Conservation (phyloP, 2,888 invertebrate species). For the Drosophila cracens region DNA sequence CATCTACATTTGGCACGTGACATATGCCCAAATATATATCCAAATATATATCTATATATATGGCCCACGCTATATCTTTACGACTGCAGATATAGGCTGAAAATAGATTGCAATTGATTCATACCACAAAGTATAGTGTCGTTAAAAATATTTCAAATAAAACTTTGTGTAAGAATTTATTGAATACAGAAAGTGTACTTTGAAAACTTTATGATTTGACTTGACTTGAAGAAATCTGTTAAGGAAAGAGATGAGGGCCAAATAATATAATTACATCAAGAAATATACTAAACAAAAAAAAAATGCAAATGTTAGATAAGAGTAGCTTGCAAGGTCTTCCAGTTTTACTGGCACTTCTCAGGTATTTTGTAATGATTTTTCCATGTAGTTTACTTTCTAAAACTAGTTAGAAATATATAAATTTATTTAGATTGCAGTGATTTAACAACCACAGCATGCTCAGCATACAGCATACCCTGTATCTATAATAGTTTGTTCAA, state of each 20-base stretch:
- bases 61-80: conserved; percentile 8
- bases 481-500: too few relatives aligned
- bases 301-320: neutral
- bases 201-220: neutral
- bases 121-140: neutral
- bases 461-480: too few relatives aligned
- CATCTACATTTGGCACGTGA: conserved; percentile 51
- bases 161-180: neutral
- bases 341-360: neutral
- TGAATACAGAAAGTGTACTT: neutral
- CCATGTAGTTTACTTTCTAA: neutral
- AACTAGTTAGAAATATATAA: neutral
- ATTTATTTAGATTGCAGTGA: neutral
- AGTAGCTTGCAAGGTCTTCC: neutral
- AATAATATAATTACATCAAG: neutral
- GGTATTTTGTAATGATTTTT: neutral
- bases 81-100: neutral
- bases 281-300: neutral
- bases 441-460: neutral
- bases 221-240: neutral
- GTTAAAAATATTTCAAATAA: neutral
- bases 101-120: neutral
- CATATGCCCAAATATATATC: conserved; percentile 36
- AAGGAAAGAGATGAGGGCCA: too few relatives aligned
- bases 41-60: neutral